A percentile compares a stretch with the other conserved stretches of the same genome.
phyloP scores from a whole-genome alignment of 2,888 invertebrate genomes.

The Tiphia femorata region DNA sequence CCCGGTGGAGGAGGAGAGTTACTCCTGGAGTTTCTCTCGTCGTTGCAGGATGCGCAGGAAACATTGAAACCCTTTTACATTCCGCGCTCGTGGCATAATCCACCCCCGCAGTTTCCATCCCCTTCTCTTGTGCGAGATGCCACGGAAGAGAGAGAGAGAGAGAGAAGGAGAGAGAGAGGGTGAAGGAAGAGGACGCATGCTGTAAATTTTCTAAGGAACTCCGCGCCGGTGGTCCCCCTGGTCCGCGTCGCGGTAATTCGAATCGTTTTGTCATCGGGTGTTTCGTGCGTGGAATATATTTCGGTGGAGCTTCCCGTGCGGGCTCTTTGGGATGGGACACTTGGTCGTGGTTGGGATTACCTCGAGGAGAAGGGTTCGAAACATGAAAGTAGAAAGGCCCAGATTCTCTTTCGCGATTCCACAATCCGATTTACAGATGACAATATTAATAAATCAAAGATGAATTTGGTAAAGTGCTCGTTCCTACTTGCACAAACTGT shows the following conservation, averaged over 20 bases:
- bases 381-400: too few relatives aligned
- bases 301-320: too few relatives aligned
- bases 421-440: too few relatives aligned
- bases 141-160: not conserved
- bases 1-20: slow-evolving; percentile 6
- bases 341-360: too few relatives aligned
- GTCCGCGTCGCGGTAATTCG: not conserved
- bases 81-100: slow-evolving; percentile 34
- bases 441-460: too few relatives aligned
- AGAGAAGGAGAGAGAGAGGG: not conserved
- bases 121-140: not conserved
- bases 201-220: not conserved
- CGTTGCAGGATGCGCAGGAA: slow-evolving; percentile 27
- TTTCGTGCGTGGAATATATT: too few relatives aligned
- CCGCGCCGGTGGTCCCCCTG: not conserved
- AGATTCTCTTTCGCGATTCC: too few relatives aligned
- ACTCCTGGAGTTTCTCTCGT: slow-evolving; percentile 22
- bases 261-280: too few relatives aligned
- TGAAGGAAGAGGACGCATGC: not conserved
- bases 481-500: too few relatives aligned
- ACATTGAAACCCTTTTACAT: slow-evolving; percentile 47
- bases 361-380: too few relatives aligned
- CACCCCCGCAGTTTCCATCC: slow-evolving; percentile 6
- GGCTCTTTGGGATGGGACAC: too few relatives aligned
- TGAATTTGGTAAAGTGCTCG: too few relatives aligned